These are phyloP conservation scores for Naso thynnoides DNA, from an alignment of 2,797 vertebrate species.

Conservation along the genomic window DNA sequence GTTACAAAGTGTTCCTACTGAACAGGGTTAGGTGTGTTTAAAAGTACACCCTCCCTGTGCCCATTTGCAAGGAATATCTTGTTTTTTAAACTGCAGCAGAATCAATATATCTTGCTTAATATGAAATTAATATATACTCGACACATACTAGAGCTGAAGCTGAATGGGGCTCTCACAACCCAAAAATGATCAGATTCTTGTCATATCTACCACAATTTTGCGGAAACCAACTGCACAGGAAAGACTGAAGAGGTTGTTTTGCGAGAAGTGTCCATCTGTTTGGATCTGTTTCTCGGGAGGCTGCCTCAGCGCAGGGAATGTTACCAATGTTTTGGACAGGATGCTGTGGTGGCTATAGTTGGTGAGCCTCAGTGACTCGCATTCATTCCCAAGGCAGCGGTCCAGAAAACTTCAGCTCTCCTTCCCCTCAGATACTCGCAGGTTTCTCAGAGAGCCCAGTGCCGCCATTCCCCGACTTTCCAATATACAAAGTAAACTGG, in stretches of 20 bases:
- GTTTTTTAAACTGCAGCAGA: not conserved
- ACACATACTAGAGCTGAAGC: not conserved
- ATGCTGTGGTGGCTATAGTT: constrained; percentile 71
- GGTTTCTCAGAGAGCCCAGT: constrained; percentile 61
- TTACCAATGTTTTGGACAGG: constrained; percentile 70
- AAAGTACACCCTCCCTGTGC: not conserved
- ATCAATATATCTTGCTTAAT: not conserved
- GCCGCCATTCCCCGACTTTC: constrained; percentile 56
- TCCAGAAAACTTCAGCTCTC: constrained; percentile 47
- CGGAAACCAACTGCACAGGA: constrained; percentile 45
- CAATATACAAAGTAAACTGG: constrained; percentile 66
- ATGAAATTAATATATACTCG: not conserved
- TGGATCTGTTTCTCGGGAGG: constrained; percentile 58
- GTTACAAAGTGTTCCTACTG: not conserved
- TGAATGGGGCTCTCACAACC: constrained; percentile 11
- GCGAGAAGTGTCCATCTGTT: constrained; percentile 60
- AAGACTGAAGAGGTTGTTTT: constrained; percentile 52
- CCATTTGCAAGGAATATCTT: not conserved
- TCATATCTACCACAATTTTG: constrained; percentile 35
- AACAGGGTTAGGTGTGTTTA: constrained; percentile 2
- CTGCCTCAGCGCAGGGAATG: constrained; percentile 56
- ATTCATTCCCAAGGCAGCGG: constrained; percentile 58
- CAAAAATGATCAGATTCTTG: constrained; percentile 15
- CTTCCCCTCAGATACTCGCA: constrained; percentile 45
- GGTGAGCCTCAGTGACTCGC: constrained; percentile 60